These are phyloP conservation scores for Oncorhynchus nerka DNA, from an alignment of 2,113 vertebrate species.

Conservation along the genomic window DNA sequence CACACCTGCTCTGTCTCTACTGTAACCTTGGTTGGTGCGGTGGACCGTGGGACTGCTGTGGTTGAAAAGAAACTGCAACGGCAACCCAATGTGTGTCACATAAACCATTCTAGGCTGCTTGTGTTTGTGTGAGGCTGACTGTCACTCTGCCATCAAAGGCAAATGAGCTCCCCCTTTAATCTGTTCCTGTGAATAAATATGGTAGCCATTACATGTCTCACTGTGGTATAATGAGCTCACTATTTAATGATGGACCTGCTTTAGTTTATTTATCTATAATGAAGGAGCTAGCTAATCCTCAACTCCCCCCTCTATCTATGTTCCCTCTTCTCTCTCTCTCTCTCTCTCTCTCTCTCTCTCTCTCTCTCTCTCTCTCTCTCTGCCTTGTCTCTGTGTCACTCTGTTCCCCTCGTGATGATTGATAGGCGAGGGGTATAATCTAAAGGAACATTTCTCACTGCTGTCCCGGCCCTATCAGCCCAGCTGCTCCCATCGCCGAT, in stretches of 20 bases:
- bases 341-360: slow-evolving; percentile 12
- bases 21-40: too few relatives aligned
- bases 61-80: too few relatives aligned
- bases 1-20: too few relatives aligned
- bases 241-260: slow-evolving; percentile 3
- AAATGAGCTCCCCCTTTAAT: background rate
- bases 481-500: slow-evolving; percentile 52
- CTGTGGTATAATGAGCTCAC: background rate
- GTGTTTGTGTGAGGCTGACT: background rate
- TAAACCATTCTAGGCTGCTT: too few relatives aligned
- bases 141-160: background rate
- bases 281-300: slow-evolving; percentile 32
- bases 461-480: slow-evolving; percentile 63
- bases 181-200: slow-evolving; percentile 1
- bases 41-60: too few relatives aligned
- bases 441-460: slow-evolving; percentile 66
- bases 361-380: slow-evolving; percentile 34
- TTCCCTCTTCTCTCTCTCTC: slow-evolving; percentile 15
- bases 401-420: slow-evolving; percentile 49
- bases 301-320: background rate
- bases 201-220: background rate
- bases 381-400: slow-evolving; percentile 21
- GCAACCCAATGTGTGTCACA: background rate
- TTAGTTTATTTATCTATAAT: slow-evolving; percentile 13
- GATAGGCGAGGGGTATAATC: slow-evolving; percentile 66